These are phyloP conservation scores for Telenomus remus DNA, from an alignment of 1,140 invertebrate genomes.

Conservation along the genomic window DNA sequence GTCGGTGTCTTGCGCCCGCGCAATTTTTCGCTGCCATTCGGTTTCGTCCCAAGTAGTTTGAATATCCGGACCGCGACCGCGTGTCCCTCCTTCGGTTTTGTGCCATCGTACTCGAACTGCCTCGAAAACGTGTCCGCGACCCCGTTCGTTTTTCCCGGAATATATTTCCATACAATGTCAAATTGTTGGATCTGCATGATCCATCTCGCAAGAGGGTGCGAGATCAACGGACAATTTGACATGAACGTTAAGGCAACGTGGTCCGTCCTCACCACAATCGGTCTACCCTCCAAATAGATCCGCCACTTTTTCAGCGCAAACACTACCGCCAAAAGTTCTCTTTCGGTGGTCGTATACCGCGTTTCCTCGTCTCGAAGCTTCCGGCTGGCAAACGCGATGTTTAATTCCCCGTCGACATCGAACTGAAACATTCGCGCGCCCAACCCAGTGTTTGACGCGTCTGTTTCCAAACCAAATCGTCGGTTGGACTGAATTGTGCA, in stretches of 20 bases:
- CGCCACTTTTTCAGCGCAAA: constrained; percentile 15
- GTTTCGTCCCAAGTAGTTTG: background rate
- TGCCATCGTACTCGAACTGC: background rate
- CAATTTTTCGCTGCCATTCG: background rate
- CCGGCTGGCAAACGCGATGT: constrained; percentile 22
- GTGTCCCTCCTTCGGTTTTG: background rate
- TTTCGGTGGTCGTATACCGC: constrained; percentile 67
- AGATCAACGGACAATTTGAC: constrained; percentile 3
- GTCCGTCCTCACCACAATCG: constrained; percentile 13
- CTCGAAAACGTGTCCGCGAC: background rate
- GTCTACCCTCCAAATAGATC: constrained; percentile 6
- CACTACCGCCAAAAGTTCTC: constrained; percentile 13
- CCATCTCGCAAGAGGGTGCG: background rate
- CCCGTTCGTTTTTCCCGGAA: constrained; percentile 6
- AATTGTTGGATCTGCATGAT: constrained; percentile 13
- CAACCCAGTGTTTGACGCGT: background rate
- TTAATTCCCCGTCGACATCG: constrained; percentile 1
- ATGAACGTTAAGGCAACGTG: constrained; percentile 16
- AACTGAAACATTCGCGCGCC: background rate
- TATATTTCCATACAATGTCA: constrained; percentile 1
- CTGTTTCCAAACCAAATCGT: background rate
- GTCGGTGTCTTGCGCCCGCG: background rate
- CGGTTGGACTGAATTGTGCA: background rate
- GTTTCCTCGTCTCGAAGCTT: constrained; percentile 64
- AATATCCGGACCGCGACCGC: background rate